These are phyloP conservation scores for Trematomus bernacchii DNA, from an alignment of 2,797 vertebrate genomes.

Conservation along the genomic window DNA sequence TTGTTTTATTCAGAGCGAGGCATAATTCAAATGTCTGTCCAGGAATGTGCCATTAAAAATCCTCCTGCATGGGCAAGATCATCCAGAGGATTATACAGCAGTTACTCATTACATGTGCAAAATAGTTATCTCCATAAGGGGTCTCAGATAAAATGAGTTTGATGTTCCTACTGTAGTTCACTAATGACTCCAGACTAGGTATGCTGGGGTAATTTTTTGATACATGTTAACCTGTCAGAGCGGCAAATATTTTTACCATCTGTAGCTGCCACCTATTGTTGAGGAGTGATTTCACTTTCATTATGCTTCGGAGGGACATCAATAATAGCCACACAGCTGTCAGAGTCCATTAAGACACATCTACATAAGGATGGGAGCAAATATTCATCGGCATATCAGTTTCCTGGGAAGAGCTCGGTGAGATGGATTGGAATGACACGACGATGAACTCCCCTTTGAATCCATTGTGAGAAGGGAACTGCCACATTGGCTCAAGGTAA, in stretches of 20 bases:
- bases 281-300: slow-evolving; percentile 82
- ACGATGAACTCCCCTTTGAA: slow-evolving; percentile 77
- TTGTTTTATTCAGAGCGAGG: slow-evolving; percentile 48
- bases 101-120: slow-evolving; percentile 51
- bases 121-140: slow-evolving; percentile 55
- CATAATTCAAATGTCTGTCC: slow-evolving; percentile 32
- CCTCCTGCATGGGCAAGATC: slow-evolving; percentile 35
- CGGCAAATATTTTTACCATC: slow-evolving; percentile 79
- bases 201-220: slow-evolving; percentile 67
- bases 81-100: slow-evolving; percentile 50
- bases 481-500: slow-evolving; percentile 72
- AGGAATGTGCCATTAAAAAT: slow-evolving; percentile 54
- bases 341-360: slow-evolving; percentile 83
- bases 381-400: slow-evolving; percentile 77
- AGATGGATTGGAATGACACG: slow-evolving; percentile 79
- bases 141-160: slow-evolving; percentile 55
- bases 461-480: slow-evolving; percentile 67
- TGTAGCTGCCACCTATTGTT: slow-evolving; percentile 81
- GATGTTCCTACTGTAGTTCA: slow-evolving; percentile 54
- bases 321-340: slow-evolving; percentile 83
- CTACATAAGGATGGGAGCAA: slow-evolving; percentile 76
- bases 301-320: slow-evolving; percentile 80
- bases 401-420: slow-evolving; percentile 66
- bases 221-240: slow-evolving; percentile 82
- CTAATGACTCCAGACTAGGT: slow-evolving; percentile 67